These are phyloP conservation scores for honey bee (Apis mellifera) DNA, from an alignment of 1,140 invertebrate species.

Conservation along the genomic window Amel_HAv3.1 CM009936.2:14669001-14669500, in stretches of 20 bases:
- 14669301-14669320: constrained; percentile 43
- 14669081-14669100: no score
- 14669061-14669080: no score
- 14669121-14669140: no score
- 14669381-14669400: constrained; percentile 45
- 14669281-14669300: background rate
- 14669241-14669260: background rate
- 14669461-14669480: no score
- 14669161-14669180: no score
- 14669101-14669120: no score
- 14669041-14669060: no score
- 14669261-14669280: background rate
- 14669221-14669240: background rate
- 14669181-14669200: background rate
- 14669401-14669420: constrained; percentile 67
- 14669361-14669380: constrained; percentile 57
- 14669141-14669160: no score
- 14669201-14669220: background rate
- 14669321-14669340: constrained; percentile 19
- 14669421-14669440: constrained; percentile 13
- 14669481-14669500: background rate
- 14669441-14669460: background rate
- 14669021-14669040: no score
- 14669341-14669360: constrained; percentile 12
- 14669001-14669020: no score